Conservation (phyloP, 1,140 invertebrate species). For the Zelostemma sp. region DNA sequence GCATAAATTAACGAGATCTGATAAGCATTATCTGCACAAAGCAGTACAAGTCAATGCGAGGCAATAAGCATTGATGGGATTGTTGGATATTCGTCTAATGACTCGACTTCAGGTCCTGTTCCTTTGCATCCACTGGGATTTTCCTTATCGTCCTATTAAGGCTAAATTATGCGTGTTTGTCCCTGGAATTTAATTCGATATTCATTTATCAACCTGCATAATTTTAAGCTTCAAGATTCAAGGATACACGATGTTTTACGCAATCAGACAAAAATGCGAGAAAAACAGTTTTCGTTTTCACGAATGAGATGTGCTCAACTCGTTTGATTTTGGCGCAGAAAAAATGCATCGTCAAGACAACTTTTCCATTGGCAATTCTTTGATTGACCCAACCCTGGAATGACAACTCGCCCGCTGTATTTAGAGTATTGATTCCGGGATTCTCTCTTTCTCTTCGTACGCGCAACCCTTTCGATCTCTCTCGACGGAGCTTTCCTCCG, state of each 20-base stretch:
- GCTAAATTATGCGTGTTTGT: constrained; percentile 11
- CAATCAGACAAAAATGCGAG: background rate
- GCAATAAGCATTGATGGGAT: constrained; percentile 42
- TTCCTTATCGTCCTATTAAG: constrained; percentile 3
- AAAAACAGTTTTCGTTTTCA: no score
- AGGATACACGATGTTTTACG: constrained; percentile 3
- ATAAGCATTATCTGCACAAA: constrained; percentile 45
- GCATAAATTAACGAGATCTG: constrained; percentile 36
- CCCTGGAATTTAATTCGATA: constrained; percentile 3
- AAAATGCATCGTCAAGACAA: background rate
- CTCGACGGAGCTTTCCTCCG: constrained; percentile 7
- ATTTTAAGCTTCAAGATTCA: background rate
- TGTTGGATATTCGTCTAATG: constrained; percentile 47
- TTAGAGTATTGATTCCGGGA: constrained; percentile 17
- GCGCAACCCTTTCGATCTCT: constrained; percentile 8
- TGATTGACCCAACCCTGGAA: constrained; percentile 1
- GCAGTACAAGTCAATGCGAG: constrained; percentile 28
- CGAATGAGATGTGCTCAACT: no score
- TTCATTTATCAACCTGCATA: constrained; percentile 5
- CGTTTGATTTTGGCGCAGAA: no score
- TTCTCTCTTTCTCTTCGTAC: background rate
- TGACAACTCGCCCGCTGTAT: background rate
- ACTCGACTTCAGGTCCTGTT: constrained; percentile 48
- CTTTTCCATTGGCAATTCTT: background rate
- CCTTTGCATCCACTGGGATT: constrained; percentile 7